Base-by-base conservation (phyloP, 2,113 vertebrate species). In the Takifugu flavidus region DNA sequence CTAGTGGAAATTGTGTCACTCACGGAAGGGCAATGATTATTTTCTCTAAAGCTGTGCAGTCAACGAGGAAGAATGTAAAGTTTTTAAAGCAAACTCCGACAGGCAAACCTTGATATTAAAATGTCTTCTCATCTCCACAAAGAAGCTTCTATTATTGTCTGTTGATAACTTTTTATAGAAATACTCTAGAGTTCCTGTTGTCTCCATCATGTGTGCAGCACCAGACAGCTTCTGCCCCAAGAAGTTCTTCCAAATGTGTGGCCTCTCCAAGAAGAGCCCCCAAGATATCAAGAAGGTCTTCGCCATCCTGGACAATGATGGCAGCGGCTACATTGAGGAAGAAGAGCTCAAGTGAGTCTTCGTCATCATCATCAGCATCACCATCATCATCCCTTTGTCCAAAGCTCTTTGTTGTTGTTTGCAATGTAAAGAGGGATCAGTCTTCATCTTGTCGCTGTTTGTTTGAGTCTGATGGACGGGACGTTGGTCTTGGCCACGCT, bases 241-340 rank as follows among this genome's bases (percentile, higher is more conserved):
- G 89, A 96, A 94, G 91, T 99, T 99, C 89, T 98, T 98, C 91
- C 90, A 95, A 90, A 68, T 91, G 25, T 96, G 93, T 59, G 96
- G 97, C 59, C 92, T 99, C 65, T 79, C 89, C 83, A 93, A 94
- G 89, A 98, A 98, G 89, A 94, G 90, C 0, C 83, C 90, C 50
- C 91, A 89, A 70, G 94, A 98, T 39, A 81, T 99, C 81, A 97
- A 94, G 88, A 93, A 92, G 3, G 92, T 94, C 53, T 99, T 99
- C 60, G 84, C 78, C 59, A 89, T 96, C 72, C 82, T 99, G 63
- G 97, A 99, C 89, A 92, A 94, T 0, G 94, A 99, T 43, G 91
- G 86, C 80, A 98, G 91, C 10, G 97, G 95, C 34, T 98, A 91
- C 79, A 90, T 98, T 56, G 97, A 99, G 76, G 94, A 94, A 84